Conservation (phyloP, 1,140 invertebrate genomes). For the Cherax destructor region DNA sequence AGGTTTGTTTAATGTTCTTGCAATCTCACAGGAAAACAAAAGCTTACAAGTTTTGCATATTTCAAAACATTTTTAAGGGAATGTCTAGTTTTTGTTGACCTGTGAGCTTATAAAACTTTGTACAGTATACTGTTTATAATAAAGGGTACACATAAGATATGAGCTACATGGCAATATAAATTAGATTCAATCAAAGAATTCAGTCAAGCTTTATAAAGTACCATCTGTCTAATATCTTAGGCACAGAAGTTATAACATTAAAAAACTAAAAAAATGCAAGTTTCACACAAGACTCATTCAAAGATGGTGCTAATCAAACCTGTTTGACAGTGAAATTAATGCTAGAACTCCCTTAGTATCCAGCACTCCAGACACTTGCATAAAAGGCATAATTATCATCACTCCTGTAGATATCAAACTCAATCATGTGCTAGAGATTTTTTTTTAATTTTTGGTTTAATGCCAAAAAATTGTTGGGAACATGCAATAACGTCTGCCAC, state of each 20-base stretch:
- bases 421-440: background rate
- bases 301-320: background rate
- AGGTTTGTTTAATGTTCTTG: too few relatives aligned
- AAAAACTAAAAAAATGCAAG: background rate
- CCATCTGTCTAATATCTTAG: background rate
- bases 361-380: slow-evolving; percentile 28
- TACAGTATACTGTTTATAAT: background rate
- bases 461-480: background rate
- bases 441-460: background rate
- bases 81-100: too few relatives aligned
- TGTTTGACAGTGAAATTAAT: background rate
- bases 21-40: too few relatives aligned
- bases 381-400: background rate
- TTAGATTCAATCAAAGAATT: background rate
- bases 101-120: background rate
- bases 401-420: background rate
- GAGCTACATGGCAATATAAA: background rate
- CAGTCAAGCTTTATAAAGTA: background rate
- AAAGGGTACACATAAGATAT: background rate
- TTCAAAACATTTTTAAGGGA: too few relatives aligned
- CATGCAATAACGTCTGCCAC: background rate
- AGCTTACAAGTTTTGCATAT: too few relatives aligned
- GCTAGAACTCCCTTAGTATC: slow-evolving; percentile 20
- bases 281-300: background rate
- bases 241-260: background rate